Conservation (phyloP, 2,888 invertebrate genomes). For the Keiferia lycopersicella region DNA sequence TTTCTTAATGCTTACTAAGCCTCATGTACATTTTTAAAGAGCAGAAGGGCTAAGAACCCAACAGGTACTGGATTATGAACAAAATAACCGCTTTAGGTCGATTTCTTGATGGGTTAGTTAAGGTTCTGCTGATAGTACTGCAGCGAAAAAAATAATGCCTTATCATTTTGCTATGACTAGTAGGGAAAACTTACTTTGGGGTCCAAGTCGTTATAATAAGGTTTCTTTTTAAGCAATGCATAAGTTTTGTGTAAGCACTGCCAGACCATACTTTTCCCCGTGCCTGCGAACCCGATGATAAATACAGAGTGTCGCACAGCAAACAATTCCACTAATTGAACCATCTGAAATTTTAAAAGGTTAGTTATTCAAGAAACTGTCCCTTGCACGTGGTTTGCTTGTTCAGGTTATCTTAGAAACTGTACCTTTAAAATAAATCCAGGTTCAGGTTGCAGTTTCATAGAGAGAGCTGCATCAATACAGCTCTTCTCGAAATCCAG, state of each 20-base stretch:
- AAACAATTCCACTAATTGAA: conserved; percentile 95
- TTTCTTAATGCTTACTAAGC: no score
- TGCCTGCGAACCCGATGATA: conserved; percentile 92
- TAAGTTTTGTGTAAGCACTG: conserved; percentile 93
- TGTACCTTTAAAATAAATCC: conserved; percentile 90
- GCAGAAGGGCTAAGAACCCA: no score
- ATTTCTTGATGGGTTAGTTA: no score
- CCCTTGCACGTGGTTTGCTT: not conserved
- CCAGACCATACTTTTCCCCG: conserved; percentile 97
- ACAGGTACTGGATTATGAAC: no score
- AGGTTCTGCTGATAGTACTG: no score
- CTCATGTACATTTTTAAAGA: no score
- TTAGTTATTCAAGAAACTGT: not conserved
- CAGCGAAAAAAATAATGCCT: no score
- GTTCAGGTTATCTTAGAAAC: not conserved
- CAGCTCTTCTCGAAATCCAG: conserved; percentile 91
- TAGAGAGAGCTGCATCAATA: conserved; percentile 88
- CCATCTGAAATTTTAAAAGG: conserved; percentile 82
- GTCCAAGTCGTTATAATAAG: conserved; percentile 93
- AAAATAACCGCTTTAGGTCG: no score
- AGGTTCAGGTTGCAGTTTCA: conserved; percentile 94
- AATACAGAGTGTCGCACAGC: conserved; percentile 97
- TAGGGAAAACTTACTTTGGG: conserved; percentile 66
- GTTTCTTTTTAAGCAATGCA: conserved; percentile 89
- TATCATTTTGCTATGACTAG: no score